Base-by-base conservation (phyloP, 2,888 invertebrate species). In the Dolichomitus sp. region DNA sequence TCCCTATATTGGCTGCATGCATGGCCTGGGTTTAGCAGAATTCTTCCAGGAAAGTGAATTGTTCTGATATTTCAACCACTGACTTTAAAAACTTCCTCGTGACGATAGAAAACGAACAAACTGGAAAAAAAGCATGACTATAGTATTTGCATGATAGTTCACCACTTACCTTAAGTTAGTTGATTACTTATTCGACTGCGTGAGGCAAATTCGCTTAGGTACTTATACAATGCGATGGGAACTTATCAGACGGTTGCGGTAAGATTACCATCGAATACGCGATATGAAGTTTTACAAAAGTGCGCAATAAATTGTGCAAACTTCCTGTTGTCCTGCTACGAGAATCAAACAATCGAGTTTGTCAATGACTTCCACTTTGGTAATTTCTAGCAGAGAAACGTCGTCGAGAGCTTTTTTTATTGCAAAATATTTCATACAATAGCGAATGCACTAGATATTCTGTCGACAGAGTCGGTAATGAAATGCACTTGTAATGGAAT, bases 281-380 rank as follows among this genome's bases (percentile, higher is more conserved):
- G 5, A 14, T 23, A 11, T 23, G 3, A 27, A 9, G 12, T 27
- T 54, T 54, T 27, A 23, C 27, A 12, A 14, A 27, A 4, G 54
- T 12, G 23, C n/a, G 23, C 54, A 27, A 54, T 52, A 5, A 27
- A 54, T 54, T 54, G 11, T 54, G 54, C 33, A 59, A 59, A n/a
- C 57, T 59, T 59, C 33, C 33, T 59, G 30, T 59, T 14, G 27
- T 14, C 4, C 12, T 4, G 4, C n/a, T 33, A 12, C 30, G 30
- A 27, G 12, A 30, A 1, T 57, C 30, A 14, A 30, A 57, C 57
- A 30, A 57, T 30, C 30, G 57, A 12, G 30, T 57, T 57, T 57
- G 57, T 57, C 57, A 57, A 57, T 27, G 9, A 0, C 19, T 19
- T 19, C 23, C 52, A 52, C 52, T 52, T 19, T 19, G 50, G 50